These are phyloP conservation scores for Tauraco erythrolophus DNA, from an alignment of 2,113 vertebrate species.

Conservation along the genomic window DNA sequence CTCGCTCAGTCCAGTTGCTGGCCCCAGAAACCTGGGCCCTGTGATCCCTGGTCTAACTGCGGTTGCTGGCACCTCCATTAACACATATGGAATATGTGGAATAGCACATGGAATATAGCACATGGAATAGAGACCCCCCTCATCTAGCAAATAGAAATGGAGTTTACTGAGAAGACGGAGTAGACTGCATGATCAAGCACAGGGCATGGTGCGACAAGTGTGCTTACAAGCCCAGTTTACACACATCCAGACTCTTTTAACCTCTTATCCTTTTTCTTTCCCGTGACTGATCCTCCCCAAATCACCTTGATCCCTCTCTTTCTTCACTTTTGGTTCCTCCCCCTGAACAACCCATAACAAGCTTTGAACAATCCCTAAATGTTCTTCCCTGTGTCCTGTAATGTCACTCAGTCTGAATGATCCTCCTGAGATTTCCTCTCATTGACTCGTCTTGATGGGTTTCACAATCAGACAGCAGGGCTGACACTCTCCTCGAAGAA, in stretches of 20 bases:
- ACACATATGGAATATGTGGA: too few species aligned
- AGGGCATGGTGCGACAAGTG: neutral
- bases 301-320: neutral
- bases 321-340: neutral
- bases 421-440: neutral
- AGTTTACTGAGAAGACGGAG: neutral
- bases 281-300: neutral
- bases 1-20: neutral
- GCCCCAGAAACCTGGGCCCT: neutral
- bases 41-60: neutral
- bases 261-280: neutral
- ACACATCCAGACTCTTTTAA: neutral
- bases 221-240: neutral
- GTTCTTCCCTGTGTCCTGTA: neutral
- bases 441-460: neutral
- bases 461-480: neutral
- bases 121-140: neutral
- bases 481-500: neutral
- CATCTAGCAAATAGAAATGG: neutral
- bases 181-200: accelerated
- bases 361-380: neutral
- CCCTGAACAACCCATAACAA: neutral
- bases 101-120: too few species aligned
- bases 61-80: neutral
- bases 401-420: neutral